Percentiles rank a stretch among this genome's conserved stretches.
Conservation (phyloP, 1,140 invertebrate species). For the Drosophila kanapiae region DNA sequence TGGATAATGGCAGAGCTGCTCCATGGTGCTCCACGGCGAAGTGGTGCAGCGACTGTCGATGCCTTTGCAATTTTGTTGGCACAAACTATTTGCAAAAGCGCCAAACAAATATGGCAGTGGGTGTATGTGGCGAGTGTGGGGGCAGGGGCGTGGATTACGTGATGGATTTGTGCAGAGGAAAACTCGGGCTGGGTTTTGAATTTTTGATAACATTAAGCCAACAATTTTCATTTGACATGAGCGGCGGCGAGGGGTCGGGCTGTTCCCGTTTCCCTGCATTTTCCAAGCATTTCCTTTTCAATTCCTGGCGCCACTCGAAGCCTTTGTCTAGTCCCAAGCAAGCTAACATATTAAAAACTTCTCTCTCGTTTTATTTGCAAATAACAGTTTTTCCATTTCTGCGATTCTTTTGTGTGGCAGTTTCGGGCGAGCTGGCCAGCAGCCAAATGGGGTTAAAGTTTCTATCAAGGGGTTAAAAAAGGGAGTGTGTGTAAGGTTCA, state of each 20-base stretch:
- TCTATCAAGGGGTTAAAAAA: conserved; percentile 11
- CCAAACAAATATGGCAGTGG: conserved; percentile 70
- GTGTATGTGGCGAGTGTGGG: conserved; percentile 21
- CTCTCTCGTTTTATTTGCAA: conserved; percentile 63
- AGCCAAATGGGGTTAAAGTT: conserved; percentile 52
- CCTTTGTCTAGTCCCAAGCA: conserved; percentile 65
- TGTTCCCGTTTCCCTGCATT: background rate
- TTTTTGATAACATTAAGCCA: conserved; percentile 77
- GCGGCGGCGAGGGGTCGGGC: background rate
- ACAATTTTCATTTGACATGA: conserved; percentile 76
- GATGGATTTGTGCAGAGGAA: conserved; percentile 41
- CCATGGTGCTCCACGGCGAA: conserved; percentile 11
- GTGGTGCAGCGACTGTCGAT: conserved; percentile 45
- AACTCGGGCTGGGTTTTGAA: conserved; percentile 36
- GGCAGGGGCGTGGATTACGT: conserved; percentile 56
- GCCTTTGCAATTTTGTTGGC: conserved; percentile 61
- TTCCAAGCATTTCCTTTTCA: conserved; percentile 34
- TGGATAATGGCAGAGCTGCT: conserved; percentile 42
- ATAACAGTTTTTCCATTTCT: conserved; percentile 54
- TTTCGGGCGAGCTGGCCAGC: conserved; percentile 39
- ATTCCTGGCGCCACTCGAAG: conserved; percentile 64
- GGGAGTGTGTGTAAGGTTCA: conserved; percentile 43
- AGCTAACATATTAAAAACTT: conserved; percentile 70
- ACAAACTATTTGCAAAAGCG: conserved; percentile 65
- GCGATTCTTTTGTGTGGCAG: conserved; percentile 48